phyloP scores from a whole-genome alignment of 30 jellyfish, hydroid and myxozoan genomes.

The Catostylus mosaicus region DNA sequence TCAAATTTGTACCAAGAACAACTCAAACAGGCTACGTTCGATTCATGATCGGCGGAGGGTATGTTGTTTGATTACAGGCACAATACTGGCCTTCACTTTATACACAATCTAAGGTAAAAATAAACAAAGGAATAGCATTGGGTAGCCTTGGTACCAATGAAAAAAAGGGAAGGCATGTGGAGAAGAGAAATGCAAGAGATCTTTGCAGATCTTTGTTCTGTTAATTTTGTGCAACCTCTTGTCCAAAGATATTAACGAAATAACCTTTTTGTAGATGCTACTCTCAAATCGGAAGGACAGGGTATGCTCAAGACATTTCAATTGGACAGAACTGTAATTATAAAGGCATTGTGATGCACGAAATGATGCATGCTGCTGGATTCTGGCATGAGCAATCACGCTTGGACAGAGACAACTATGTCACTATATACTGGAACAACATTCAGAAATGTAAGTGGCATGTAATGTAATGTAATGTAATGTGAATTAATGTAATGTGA shows the following conservation, averaged over 20 bases:
- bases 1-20: constrained; percentile 60
- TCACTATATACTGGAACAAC: constrained; percentile 50
- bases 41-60: constrained; percentile 61
- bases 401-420: constrained; percentile 32
- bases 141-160: no score
- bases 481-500: no score
- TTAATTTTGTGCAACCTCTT: no score
- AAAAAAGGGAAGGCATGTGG: no score
- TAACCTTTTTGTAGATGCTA: constrained; percentile 39
- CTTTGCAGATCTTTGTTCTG: no score
- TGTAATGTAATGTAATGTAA: no score
- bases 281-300: constrained; percentile 48
- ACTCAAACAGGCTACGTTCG: constrained; percentile 46
- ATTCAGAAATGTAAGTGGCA: constrained; percentile 36
- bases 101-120: background rate
- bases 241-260: no score
- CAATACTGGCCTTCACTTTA: background rate
- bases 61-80: background rate
- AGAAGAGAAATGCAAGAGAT: no score
- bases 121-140: background rate
- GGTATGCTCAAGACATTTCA: constrained; percentile 45
- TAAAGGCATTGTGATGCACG: constrained; percentile 64
- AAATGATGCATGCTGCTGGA: constrained; percentile 67
- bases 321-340: constrained; percentile 40
- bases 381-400: constrained; percentile 67